Conservation (phyloP, 2,113 vertebrate genomes). For the Melanerpes formicivorus region DNA sequence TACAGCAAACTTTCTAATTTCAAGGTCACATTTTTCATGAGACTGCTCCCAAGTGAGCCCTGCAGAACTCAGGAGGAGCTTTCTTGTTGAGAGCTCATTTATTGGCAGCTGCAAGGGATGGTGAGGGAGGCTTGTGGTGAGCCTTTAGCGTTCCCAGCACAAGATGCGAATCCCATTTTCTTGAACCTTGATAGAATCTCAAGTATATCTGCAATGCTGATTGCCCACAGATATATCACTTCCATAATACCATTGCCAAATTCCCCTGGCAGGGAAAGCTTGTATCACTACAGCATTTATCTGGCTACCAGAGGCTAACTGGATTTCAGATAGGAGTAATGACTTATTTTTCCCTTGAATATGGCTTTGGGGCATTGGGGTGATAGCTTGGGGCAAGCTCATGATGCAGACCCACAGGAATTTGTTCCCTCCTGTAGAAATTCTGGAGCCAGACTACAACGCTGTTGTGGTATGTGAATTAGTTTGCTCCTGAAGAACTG, state of each 20-base stretch:
- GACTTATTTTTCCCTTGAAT: not conserved
- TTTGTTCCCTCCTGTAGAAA: not conserved
- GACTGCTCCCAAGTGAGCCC: not conserved
- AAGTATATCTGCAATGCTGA: not conserved
- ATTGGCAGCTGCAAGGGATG: not conserved
- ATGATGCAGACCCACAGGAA: not conserved
- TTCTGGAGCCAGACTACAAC: fast-evolving
- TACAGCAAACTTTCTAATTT: not conserved
- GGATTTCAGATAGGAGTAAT: not conserved
- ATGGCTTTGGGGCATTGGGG: not conserved
- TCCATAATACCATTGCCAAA: not conserved
- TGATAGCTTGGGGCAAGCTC: not conserved
- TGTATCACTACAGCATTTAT: not conserved
- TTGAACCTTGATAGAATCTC: not conserved
- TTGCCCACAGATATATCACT: not conserved
- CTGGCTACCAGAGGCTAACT: not conserved
- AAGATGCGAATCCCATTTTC: not conserved
- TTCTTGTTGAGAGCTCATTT: not conserved
- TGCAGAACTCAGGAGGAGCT: not conserved
- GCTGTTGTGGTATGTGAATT: not conserved
- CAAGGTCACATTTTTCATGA: not conserved
- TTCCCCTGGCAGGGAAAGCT: not conserved
- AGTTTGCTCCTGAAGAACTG: not conserved
- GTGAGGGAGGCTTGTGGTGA: not conserved
- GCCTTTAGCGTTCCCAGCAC: not conserved